Evolutionary conservation across 2,888 invertebrate genomes (phyloP).

Genomic region (Lampropteryx suffumata): DNA sequence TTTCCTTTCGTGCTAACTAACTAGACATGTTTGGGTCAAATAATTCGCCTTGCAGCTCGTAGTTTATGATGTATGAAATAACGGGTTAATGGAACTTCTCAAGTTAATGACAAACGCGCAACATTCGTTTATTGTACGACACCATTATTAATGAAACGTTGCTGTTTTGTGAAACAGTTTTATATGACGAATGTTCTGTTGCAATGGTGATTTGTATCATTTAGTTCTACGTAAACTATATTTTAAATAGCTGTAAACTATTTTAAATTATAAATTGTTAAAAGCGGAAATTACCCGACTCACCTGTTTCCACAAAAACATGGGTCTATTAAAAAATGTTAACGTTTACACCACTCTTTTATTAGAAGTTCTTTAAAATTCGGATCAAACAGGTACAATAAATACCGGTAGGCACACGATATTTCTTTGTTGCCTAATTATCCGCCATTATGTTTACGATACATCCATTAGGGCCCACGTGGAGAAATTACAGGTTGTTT

Average conservation of each 20-base stretch:
- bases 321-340: background rate
- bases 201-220: background rate
- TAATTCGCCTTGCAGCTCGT: constrained; percentile 8
- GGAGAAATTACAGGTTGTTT: constrained; percentile 15
- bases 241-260: too few species aligned
- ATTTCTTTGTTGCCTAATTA: constrained; percentile 26
- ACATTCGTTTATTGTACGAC: background rate
- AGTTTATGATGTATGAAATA: constrained; percentile 26
- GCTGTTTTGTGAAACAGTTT: constrained; percentile 3
- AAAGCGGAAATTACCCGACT: background rate
- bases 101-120: constrained; percentile 24
- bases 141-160: background rate
- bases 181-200: background rate
- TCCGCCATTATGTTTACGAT: constrained; percentile 30
- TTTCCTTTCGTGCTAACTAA: too few species aligned
- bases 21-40: too few species aligned
- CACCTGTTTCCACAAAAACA: constrained; percentile 4
- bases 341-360: background rate
- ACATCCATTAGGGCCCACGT: constrained; percentile 17
- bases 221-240: too few species aligned
- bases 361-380: constrained; percentile 3
- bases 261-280: too few species aligned
- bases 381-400: background rate
- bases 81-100: constrained; percentile 15
- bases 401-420: background rate